Evolutionary conservation across 1,140 invertebrate genomes (phyloP).

Genomic region (Geopemphigus sp.): DNA sequence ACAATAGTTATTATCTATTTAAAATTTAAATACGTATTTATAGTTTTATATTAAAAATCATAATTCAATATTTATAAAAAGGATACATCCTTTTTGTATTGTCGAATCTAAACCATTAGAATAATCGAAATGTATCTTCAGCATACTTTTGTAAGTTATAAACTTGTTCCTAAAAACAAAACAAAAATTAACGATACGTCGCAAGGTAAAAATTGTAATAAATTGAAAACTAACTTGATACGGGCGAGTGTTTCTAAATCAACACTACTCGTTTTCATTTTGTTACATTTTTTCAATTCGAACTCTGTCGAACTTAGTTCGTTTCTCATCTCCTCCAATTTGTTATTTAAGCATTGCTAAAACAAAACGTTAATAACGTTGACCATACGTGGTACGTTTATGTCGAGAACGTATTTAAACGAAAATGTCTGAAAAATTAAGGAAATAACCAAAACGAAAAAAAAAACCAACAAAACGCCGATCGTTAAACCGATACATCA

Average conservation of each 20-base stretch:
- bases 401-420: too few species aligned
- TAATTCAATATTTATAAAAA: background rate
- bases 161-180: constrained; percentile 41
- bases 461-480: too few species aligned
- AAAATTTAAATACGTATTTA: too few species aligned
- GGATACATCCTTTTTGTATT: constrained; percentile 33
- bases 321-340: background rate
- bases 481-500: too few species aligned
- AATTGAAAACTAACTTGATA: constrained; percentile 19
- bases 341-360: background rate
- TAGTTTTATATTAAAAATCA: too few species aligned
- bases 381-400: background rate
- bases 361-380: background rate
- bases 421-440: too few species aligned
- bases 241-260: background rate
- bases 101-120: background rate
- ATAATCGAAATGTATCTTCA: constrained; percentile 36
- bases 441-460: too few species aligned
- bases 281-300: constrained; percentile 27
- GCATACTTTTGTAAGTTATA: constrained; percentile 25
- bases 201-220: background rate
- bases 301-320: background rate
- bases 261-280: constrained; percentile 6
- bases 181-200: background rate
- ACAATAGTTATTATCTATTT: too few species aligned